Evolutionary conservation across 2,113 vertebrate genomes (phyloP), one percentile per base, ranked within the genome.

Genomic region (Scolopax mira): DNA sequence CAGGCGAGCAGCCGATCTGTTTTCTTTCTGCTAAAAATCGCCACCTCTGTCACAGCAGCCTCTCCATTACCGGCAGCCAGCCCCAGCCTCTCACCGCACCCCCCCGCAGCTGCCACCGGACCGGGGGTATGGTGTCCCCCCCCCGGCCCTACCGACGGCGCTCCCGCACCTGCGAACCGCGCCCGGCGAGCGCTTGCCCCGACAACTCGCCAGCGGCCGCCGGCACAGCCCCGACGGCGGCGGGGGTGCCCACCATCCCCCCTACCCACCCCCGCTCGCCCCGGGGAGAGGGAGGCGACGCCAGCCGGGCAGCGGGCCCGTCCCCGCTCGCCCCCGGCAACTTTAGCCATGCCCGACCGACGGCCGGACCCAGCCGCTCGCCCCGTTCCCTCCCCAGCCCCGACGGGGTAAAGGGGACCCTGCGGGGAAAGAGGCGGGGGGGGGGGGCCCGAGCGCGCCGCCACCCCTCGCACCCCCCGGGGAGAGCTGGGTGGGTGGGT

Each of bases 1-100:
- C 93, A 86, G 94, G 85, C 87, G 33, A 69, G 73, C 90, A 54
- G 89, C 41, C 92, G 75, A 85, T 88, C 83, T 94, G 55, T 97
- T 91, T 97, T 93, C 95, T 18, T 85, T 35, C 88, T 21, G 46
- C 69, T 80, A 48, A 83, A 82, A 96, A 98, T 65, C 93, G 74
- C n/a, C 49, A 44, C 74, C 51, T 84, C 79, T 83, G 54, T n/a
- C 30, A 55, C 66, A 70, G 72, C 93, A 74, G 66, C 37, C 60
- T 64, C 79, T 85, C 81, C 89, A 88, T 65, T 15, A 28, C 74
- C 78, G 39, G 39, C 30, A 57, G 66, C 79, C 57, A 48, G 74
- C 90, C 74, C 66, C 48, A 37, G 89, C 42, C 55, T 1, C 42
- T 46, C 67, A 57, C 74, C 42, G 42, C 67, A 57, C 74, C 44